A percentile compares a stretch with the other conserved stretches of the same genome.
Evolutionary conservation across 37 sponge, comb jelly and placozoan genomes (phyloP).

Genomic region (Dysidea cf. avara): DNA sequence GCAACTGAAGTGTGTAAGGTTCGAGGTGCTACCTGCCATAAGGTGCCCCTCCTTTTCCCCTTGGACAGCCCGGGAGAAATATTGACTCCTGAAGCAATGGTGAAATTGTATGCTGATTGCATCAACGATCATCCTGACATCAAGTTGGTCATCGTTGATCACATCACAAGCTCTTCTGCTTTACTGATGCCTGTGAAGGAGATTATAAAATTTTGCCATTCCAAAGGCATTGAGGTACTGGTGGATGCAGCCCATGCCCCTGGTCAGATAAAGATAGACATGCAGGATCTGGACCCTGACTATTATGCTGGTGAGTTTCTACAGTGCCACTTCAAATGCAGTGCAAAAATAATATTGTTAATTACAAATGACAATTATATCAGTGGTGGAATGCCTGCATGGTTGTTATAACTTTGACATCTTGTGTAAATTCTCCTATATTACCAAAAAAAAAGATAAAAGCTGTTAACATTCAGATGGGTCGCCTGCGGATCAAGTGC

Average conservation of each 20-base stretch:
- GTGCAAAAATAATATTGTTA: too few species aligned
- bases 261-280: slow-evolving; percentile 49
- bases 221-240: slow-evolving; percentile 36
- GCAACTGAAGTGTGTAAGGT: slow-evolving; percentile 20
- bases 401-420: too few species aligned
- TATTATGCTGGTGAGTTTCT: slow-evolving; percentile 45
- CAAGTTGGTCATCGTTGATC: slow-evolving; percentile 53
- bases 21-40: slow-evolving; percentile 21
- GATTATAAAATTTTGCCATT: slow-evolving; percentile 41
- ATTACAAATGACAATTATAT: background rate
- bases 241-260: slow-evolving; percentile 76
- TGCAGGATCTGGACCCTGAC: slow-evolving; percentile 43
- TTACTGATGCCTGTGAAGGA: slow-evolving; percentile 56
- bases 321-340: slow-evolving; percentile 8
- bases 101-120: too few species aligned
- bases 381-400: background rate
- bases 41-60: slow-evolving; percentile 17
- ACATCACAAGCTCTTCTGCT: slow-evolving; percentile 56
- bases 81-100: too few species aligned
- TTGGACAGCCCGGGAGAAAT: slow-evolving; percentile 16
- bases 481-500: too few species aligned
- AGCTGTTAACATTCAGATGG: too few species aligned
- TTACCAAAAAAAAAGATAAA: too few species aligned
- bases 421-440: too few species aligned
- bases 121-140: slow-evolving; percentile 22